phyloP scores from a whole-genome alignment of 2,113 vertebrate species.

The Oreotrochilus melanogaster region DNA sequence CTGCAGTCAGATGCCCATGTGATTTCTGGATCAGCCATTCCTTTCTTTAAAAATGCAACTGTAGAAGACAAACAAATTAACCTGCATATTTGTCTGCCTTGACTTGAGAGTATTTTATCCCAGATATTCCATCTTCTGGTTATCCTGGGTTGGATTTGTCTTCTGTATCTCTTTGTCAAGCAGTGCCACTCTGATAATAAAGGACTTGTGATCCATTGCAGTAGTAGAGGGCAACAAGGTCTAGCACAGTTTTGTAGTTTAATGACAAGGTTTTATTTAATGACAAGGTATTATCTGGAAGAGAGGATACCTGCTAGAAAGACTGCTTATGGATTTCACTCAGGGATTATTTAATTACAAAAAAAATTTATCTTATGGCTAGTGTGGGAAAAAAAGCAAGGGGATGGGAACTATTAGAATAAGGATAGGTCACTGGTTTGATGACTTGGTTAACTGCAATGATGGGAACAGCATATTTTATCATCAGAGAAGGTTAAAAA shows the following conservation, averaged over 20 bases:
- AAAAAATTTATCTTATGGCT: not conserved
- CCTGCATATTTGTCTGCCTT: not conserved
- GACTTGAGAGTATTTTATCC: not conserved
- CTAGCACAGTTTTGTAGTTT: not conserved
- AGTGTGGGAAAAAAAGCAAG: slow-evolving; percentile 31
- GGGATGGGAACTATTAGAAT: not conserved
- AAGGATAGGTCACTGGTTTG: not conserved
- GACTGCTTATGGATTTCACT: not conserved
- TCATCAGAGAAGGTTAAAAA: slow-evolving; percentile 40
- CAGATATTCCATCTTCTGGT: not conserved
- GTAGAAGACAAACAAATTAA: not conserved
- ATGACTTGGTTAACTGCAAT: not conserved
- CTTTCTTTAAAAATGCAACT: not conserved
- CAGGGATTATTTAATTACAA: not conserved
- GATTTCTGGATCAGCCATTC: not conserved
- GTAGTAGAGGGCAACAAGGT: not conserved
- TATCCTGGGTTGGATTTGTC: not conserved
- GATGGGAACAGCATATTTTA: slow-evolving; percentile 28
- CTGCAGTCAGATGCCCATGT: not conserved
- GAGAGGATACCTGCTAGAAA: not conserved
- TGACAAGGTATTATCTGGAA: not conserved
- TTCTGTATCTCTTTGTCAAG: not conserved
- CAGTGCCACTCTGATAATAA: not conserved
- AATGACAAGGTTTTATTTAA: not conserved
- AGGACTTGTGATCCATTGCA: not conserved